Evolutionary conservation across 30 jellyfish, hydroid and myxozoan species (phyloP).

Genomic region (Pseudorhiza aurosa): DNA sequence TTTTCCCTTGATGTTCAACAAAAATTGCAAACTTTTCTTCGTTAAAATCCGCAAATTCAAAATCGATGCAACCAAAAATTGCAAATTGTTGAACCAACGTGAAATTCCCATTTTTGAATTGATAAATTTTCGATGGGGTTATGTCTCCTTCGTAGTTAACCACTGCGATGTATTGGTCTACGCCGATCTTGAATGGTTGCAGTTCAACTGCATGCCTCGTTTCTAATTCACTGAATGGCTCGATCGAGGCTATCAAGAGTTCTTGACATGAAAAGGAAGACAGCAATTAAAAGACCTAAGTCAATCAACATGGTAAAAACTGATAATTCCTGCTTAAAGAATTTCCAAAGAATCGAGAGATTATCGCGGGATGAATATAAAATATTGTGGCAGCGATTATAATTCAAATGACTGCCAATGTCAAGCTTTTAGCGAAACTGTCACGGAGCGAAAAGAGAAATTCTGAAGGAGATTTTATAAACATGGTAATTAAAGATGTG

Average conservation of each 20-base stretch:
- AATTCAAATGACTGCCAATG: too few species aligned
- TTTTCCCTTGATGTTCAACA: conserved; percentile 60
- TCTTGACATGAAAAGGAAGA: conserved; percentile 44
- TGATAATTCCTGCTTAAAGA: too few species aligned
- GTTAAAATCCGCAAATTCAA: conserved; percentile 66
- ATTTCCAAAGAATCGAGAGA: too few species aligned
- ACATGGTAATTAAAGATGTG: too few species aligned
- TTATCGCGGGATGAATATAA: too few species aligned
- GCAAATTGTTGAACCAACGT: conserved; percentile 40
- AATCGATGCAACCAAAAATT: conserved; percentile 81
- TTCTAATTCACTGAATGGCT: conserved; percentile 56
- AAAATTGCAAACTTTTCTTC: conserved; percentile 66
- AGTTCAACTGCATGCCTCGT: conserved; percentile 66
- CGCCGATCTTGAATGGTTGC: conserved; percentile 68
- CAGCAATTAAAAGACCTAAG: too few species aligned
- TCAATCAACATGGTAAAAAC: too few species aligned
- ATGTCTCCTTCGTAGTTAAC: conserved; percentile 54
- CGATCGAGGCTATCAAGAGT: conserved; percentile 48
- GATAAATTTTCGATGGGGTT: conserved; percentile 58
- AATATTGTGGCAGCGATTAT: too few species aligned
- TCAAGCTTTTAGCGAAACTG: too few species aligned
- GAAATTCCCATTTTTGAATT: conserved; percentile 31
- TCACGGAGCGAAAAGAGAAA: too few species aligned
- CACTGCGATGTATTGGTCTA: conserved; percentile 77
- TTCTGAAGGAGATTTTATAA: too few species aligned